Evolutionary conservation across 2,797 vertebrate species (phyloP), one percentile per base, ranked within the genome.

Genomic region (Clamator glandarius): DNA sequence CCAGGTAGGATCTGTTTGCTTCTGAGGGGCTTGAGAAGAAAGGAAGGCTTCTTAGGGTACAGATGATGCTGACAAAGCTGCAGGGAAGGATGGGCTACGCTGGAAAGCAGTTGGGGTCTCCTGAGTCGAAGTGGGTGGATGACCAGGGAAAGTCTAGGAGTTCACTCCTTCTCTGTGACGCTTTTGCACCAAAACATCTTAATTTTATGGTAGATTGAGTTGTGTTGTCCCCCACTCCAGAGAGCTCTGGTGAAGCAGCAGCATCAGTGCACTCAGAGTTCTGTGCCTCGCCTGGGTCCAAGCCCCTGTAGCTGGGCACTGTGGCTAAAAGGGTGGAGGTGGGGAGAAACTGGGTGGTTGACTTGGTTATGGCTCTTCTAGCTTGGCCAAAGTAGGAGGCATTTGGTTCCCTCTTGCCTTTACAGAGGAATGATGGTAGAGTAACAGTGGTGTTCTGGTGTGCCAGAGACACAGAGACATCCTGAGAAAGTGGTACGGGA

Each of bases 1-100:
- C 86, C 75, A 96, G 97, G 98, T 98, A 89, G 87, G 69, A 10
- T 57, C 41, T 58, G 66, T 80, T 50, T 7, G 33, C 50, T 91
- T 75, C 44, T 51, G 21, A 48, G 59, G 28, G 26, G 13, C 63
- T 88, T 77, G 59, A 76, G 54, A 93, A 46, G 7, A 10, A 58
- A 42, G 35, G 5, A 13, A 25, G 16, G 25, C 12, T 79, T 76
- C 62, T 70, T 0, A 0, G 62, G 63, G 15, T 72, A 25, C 36
- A 31, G 19, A 6, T 2, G 2, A 21, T 35, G 8, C 28, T 36
- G 39, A 11, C 70, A 52, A 29, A 83, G 63, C 58, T 66, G 8
- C 11, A 6, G 39, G 42, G 42, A 67, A 58, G 41, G 25, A 4
- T 50, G n/a, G 33, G 4, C 44, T 42, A 44, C 18, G 28, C 25